Evolutionary conservation across 2,888 invertebrate genomes (phyloP).

Genomic region (Brassicogethes aeneus): DNA sequence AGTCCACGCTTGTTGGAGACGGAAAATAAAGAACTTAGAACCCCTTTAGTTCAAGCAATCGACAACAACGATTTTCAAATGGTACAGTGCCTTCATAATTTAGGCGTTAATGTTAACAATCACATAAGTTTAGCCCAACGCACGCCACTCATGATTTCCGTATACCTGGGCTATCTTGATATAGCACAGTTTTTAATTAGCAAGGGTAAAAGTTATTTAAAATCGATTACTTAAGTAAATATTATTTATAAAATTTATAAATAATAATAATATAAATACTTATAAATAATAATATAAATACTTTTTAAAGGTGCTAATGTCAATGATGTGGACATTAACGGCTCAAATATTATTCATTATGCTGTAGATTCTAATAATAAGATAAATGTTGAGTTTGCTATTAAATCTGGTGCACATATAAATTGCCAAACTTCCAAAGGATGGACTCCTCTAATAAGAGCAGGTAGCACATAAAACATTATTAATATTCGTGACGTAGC

Average conservation of each 20-base stretch:
- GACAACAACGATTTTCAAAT: slow-evolving; percentile 41
- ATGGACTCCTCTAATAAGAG: slow-evolving; percentile 49
- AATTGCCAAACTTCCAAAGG: slow-evolving; percentile 40
- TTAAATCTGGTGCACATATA: slow-evolving; percentile 39
- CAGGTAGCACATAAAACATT: slow-evolving; percentile 17
- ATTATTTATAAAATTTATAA: background rate
- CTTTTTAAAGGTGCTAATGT: slow-evolving; percentile 44
- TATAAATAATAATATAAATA: background rate
- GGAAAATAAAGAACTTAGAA: slow-evolving; percentile 43
- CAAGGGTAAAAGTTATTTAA: background rate
- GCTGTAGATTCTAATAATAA: slow-evolving; percentile 45
- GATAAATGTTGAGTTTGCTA: slow-evolving; percentile 31
- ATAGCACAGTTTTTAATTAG: slow-evolving; percentile 36
- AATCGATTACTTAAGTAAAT: background rate
- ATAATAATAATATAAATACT: no score
- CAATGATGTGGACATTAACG: slow-evolving; percentile 40
- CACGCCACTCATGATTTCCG: slow-evolving; percentile 45
- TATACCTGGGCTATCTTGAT: slow-evolving; percentile 33
- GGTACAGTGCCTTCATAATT: slow-evolving; percentile 39
- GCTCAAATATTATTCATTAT: slow-evolving; percentile 45
- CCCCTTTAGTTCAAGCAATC: slow-evolving; percentile 47
- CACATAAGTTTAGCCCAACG: slow-evolving; percentile 35
- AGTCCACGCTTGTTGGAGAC: slow-evolving; percentile 43
- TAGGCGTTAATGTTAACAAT: slow-evolving; percentile 45
- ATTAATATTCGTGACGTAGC: background rate